Conservation (phyloP, 2,888 invertebrate genomes). For the Aphodius sticticus region DNA sequence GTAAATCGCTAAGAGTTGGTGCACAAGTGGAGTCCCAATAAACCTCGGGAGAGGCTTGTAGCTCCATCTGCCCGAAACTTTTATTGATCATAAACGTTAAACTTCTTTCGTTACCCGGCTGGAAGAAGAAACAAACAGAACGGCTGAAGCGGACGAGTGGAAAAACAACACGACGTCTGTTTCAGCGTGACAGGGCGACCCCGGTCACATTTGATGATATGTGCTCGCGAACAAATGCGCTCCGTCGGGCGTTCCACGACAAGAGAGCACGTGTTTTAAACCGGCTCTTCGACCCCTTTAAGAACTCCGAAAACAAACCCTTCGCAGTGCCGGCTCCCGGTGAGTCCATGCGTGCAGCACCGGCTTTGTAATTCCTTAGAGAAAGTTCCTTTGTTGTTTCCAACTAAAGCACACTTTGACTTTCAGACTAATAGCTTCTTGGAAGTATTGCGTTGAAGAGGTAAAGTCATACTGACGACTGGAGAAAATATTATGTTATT, state of each 20-base stretch:
- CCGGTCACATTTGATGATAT: neutral
- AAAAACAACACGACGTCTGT: neutral
- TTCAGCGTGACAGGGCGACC: neutral
- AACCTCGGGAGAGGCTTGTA: neutral
- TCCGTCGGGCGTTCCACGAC: neutral
- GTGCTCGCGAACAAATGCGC: neutral
- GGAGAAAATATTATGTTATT: too few relatives aligned
- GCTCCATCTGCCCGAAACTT: neutral
- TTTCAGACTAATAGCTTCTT: neutral
- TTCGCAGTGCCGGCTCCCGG: neutral
- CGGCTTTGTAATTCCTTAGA: neutral
- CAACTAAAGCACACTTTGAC: neutral
- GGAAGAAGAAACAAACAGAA: neutral
- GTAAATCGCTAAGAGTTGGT: neutral
- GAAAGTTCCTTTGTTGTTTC: neutral
- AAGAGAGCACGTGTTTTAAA: neutral
- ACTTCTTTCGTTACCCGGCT: neutral
- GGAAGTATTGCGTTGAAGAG: neutral
- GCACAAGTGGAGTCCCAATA: constrained; percentile 4
- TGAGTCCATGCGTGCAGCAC: neutral
- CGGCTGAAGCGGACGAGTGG: neutral
- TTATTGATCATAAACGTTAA: constrained; percentile 4
- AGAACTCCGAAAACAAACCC: neutral
- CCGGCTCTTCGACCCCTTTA: neutral
- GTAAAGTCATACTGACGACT: neutral